Evolutionary conservation across 64 coral and sea anemone genomes (phyloP), one percentile per base, ranked within the genome.

Genomic region (Pocillopora damicornis): DNA sequence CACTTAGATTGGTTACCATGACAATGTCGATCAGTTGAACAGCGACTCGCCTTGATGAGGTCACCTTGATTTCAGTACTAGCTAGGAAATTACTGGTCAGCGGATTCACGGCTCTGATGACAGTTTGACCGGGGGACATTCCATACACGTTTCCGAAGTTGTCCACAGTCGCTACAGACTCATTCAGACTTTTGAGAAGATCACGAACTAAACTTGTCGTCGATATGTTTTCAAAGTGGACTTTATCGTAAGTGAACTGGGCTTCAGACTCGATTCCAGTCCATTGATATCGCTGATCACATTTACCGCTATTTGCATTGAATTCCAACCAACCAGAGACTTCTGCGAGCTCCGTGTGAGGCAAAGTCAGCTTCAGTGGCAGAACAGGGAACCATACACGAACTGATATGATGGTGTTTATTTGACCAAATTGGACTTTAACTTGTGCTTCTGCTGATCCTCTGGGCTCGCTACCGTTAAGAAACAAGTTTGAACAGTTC

Each of bases 351-450:
- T 91, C 89, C 15, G 71, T 22, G 25, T 91, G 67, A 35, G 71
- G 67, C 60, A 91, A 22, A 26, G 22, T 59, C 42, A 91, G 23
- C n/a, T 76, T 79, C 67, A 91, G 38, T 59, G 89, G 89, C 64
- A 91, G 51, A 35, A 20, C 57, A 0, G 89, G 89, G 63, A 91
- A 91, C 89, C 89, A 91, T 35, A 91, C 89, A 35, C 82, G 89
- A 17, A 91, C 59, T 61, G 61, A 85, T 9, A 91, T 61, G 77
- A 86, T 76, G 10, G 77, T 82, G 13, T 5, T 73, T 17, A 91
- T 22, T 15, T 78, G 58, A 11, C 65, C 63, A 26, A 77, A 65
- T n/a, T 86, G 25, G 51, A 91, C 77, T 68, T 35, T 58, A 45
- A 91, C 77, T 35, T 64, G 25, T 30, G 81, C 89, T 37, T 58